These are phyloP conservation scores for Dolichomitus sp. DNA, from an alignment of 2,888 invertebrate species.

Conservation along the genomic window DNA sequence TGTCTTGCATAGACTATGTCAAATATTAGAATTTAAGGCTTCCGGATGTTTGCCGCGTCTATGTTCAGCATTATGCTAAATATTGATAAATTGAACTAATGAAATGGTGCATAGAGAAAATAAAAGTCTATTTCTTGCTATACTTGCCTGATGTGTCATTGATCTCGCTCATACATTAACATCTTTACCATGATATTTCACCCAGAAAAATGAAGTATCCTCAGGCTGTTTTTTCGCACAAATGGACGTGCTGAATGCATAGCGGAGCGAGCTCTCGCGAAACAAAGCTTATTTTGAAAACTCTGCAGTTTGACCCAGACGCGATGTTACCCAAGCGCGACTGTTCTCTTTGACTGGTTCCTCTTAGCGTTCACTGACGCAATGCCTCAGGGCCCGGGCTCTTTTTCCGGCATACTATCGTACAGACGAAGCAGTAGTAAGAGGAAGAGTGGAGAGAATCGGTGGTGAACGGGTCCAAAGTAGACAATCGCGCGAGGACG, in stretches of 20 bases:
- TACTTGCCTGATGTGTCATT: not conserved
- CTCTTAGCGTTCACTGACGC: constrained; percentile 41
- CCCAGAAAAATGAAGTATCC: constrained; percentile 26
- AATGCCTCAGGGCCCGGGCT: constrained; percentile 57
- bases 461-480: constrained; percentile 47
- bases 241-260: constrained; percentile 22
- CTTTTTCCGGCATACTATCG: constrained; percentile 52
- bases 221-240: constrained; percentile 51
- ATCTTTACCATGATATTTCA: constrained; percentile 17
- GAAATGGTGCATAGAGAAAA: not conserved
- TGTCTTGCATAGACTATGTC: not conserved
- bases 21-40: no score
- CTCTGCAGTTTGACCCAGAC: constrained; percentile 60
- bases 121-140: not conserved
- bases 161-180: not conserved
- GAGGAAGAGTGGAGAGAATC: constrained; percentile 56
- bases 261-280: constrained; percentile 44
- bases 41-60: no score
- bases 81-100: not conserved
- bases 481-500: constrained; percentile 63
- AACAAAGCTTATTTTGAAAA: constrained; percentile 67
- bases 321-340: constrained; percentile 59
- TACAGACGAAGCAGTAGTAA: constrained; percentile 32
- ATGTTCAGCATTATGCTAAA: no score
- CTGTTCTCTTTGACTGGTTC: constrained; percentile 65